Conservation (phyloP, 2,797 vertebrate species). For the Cyprinella venusta region DNA sequence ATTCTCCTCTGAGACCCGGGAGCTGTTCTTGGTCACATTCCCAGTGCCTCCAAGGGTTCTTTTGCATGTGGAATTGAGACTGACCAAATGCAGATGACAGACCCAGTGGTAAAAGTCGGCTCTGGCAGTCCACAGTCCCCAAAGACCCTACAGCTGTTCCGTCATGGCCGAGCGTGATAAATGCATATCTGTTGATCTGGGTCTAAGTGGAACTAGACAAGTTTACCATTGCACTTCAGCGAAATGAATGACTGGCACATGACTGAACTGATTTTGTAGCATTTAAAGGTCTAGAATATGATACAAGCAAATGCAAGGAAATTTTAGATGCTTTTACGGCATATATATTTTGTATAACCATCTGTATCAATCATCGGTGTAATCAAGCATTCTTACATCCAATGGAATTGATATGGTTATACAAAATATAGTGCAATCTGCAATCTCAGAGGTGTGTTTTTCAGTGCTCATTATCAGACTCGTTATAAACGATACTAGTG, state of each 20-base stretch:
- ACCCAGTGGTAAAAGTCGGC: conserved; percentile 35
- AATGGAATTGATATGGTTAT: neutral
- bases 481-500: neutral
- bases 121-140: conserved; percentile 29
- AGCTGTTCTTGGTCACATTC: conserved; percentile 50
- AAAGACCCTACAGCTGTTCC: conserved; percentile 37
- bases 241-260: neutral
- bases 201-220: conserved; percentile 7
- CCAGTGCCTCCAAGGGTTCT: conserved; percentile 32
- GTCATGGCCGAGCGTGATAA: neutral
- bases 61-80: conserved; percentile 36
- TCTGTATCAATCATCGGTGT: neutral
- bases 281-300: neutral
- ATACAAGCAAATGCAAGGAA: neutral
- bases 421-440: neutral
- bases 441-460: neutral
- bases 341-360: neutral
- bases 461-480: neutral
- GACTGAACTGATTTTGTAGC: neutral
- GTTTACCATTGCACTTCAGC: neutral
- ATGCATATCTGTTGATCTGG: conserved; percentile 24
- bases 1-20: conserved; percentile 12
- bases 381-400: too few species aligned
- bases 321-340: neutral
- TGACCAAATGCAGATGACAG: conserved; percentile 40